These are phyloP conservation scores for Pseudocheirus occidentalis DNA, from an alignment of 2,797 vertebrate genomes.

Conservation along the genomic window DNA sequence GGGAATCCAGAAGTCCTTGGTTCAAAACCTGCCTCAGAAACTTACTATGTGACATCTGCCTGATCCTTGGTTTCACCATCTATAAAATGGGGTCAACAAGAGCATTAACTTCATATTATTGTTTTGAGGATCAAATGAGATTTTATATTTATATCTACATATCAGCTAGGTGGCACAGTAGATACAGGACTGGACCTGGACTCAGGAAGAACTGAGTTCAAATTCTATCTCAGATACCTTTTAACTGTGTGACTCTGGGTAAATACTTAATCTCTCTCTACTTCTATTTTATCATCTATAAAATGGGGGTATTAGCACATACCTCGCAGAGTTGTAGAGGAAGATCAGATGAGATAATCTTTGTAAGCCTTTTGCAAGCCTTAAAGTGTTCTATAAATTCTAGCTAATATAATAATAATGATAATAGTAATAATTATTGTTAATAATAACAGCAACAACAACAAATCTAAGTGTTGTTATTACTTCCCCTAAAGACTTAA, in stretches of 20 bases:
- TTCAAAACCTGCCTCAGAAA: neutral
- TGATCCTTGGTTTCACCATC: neutral
- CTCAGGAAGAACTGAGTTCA: neutral
- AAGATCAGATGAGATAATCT: neutral
- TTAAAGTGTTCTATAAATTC: neutral
- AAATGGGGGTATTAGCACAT: neutral
- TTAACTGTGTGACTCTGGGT: neutral
- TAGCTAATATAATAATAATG: neutral
- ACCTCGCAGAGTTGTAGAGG: neutral
- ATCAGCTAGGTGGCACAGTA: neutral
- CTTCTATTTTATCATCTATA: neutral
- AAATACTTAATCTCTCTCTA: neutral
- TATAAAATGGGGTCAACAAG: neutral
- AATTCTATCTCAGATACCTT: neutral
- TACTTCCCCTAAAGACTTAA: neutral
- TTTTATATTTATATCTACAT: neutral
- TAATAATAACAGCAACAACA: too few species aligned
- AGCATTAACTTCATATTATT: neutral
- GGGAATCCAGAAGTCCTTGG: neutral
- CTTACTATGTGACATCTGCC: neutral
- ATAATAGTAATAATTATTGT: too few species aligned
- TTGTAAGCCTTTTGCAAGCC: neutral
- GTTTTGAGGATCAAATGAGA: neutral
- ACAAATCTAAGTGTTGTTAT: neutral
- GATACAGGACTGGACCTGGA: neutral